These are phyloP conservation scores for Drosophila asahinai DNA, from an alignment of 1,140 invertebrate species.

Conservation along the genomic window DNA sequence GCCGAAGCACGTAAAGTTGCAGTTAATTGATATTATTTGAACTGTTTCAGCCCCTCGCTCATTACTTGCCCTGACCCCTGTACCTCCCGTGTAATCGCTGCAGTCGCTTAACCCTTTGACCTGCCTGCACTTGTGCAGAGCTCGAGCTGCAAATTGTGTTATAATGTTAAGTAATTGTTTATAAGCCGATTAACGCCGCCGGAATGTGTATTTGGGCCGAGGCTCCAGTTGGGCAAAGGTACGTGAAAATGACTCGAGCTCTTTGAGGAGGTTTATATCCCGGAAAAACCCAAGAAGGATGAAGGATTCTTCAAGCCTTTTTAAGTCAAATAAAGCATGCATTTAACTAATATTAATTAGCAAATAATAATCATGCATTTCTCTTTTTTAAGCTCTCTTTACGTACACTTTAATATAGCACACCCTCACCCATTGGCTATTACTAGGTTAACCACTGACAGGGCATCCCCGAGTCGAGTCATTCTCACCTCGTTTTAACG, in stretches of 20 bases:
- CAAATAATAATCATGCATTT: not conserved
- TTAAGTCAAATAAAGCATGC: too few relatives aligned
- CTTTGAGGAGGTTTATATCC: not conserved
- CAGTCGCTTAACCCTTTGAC: constrained; percentile 75
- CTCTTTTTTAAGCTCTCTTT: too few relatives aligned
- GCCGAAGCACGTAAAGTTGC: constrained; percentile 81
- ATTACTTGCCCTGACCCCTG: constrained; percentile 13
- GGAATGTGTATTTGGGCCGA: constrained; percentile 27
- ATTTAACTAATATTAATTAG: not conserved
- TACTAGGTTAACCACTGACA: not conserved
- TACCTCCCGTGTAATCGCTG: constrained; percentile 45
- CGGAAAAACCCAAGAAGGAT: too few relatives aligned
- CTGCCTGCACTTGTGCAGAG: constrained; percentile 77
- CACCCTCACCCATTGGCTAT: too few relatives aligned
- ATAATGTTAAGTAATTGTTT: constrained; percentile 80
- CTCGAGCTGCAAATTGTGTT: constrained; percentile 73
- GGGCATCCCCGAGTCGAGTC: constrained; percentile 1
- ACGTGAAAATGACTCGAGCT: constrained; percentile 13
- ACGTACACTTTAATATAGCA: too few relatives aligned
- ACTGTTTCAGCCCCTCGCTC: constrained; percentile 42
- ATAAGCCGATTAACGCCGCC: constrained; percentile 62
- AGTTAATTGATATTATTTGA: constrained; percentile 84
- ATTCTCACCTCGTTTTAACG: constrained; percentile 1
- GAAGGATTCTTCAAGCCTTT: too few relatives aligned
- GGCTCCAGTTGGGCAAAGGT: constrained; percentile 10